These are phyloP conservation scores for Sebastes elongatus DNA, from an alignment of 2,797 vertebrate species.

Conservation along the genomic window DNA sequence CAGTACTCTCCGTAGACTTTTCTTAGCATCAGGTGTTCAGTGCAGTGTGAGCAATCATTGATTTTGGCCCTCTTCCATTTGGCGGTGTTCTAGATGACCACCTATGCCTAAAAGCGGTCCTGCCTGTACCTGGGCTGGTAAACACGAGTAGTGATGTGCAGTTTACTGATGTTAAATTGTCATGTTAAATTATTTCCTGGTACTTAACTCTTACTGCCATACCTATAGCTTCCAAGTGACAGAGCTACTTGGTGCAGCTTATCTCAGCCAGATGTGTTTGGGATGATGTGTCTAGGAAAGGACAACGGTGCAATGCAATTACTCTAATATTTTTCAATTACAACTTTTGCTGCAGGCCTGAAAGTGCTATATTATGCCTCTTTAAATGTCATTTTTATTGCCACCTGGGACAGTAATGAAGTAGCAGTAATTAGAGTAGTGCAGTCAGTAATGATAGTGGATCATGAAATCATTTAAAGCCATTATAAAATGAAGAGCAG, in stretches of 20 bases:
- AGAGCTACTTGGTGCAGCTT: neutral
- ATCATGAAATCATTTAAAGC: constrained; percentile 34
- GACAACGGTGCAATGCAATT: neutral
- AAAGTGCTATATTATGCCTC: neutral
- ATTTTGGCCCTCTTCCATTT: neutral
- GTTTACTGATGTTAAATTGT: neutral
- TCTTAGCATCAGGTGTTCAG: neutral
- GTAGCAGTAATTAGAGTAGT: neutral
- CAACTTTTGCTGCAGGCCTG: neutral
- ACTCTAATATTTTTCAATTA: neutral
- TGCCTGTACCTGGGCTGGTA: neutral
- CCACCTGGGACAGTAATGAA: constrained; percentile 7
- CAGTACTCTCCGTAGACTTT: neutral
- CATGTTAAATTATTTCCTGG: neutral
- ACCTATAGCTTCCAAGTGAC: neutral
- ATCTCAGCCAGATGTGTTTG: neutral
- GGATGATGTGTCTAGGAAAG: neutral
- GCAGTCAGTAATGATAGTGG: constrained; percentile 27
- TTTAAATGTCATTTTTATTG: constrained; percentile 15
- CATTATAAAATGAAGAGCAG: constrained; percentile 32
- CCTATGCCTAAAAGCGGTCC: neutral
- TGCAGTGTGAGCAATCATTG: neutral
- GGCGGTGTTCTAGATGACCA: neutral
- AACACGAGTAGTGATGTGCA: neutral
- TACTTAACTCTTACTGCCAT: neutral